Base-by-base conservation (phyloP, 2,113 vertebrate species). In the Chaetura pelagica region DNA sequence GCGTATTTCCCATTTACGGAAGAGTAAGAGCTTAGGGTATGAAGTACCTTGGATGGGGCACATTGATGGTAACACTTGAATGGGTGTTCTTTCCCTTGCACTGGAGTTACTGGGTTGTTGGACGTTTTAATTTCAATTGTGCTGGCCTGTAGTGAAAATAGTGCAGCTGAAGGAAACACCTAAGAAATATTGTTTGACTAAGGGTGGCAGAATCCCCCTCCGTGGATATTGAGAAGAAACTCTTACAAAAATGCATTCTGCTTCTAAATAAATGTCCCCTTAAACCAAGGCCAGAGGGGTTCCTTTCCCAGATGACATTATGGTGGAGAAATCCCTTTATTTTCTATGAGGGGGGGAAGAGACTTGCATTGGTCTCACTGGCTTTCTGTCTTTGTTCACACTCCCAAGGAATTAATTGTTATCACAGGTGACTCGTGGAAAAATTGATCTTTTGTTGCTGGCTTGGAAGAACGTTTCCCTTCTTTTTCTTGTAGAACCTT, bases 61-160 rank as follows among this genome's bases (percentile, higher is more conserved):
- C 0, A 0, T 12, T 12, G 52, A 14, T 42, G 22, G 15, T 51
- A 55, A 30, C 6, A 21, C 10, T 21, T 44, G 27, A 66, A 24
- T 55, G 2, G 3, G 11, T 32, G 22, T 64, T 55, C 21, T n/a
- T 52, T 64, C 30, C 24, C 23, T 59, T 74, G 7, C n/a, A 42
- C 46, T 44, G 12, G 10, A 40, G 51, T 15, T 27, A 48, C 6
- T 6, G 19, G 20, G 6, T 32, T 71, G 13, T 55, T 80, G 35
- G 16, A 38, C 20, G 5, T 12, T 40, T 32, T 23, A 17, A 34
- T 84, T 90, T 57, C 57, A 62, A 46, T 7, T 1, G 1, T 57
- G 29, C 27, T 32, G 21, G 7, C 42, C 27, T 35, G 7, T 30
- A 38, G 22, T 59, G 55, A 46, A 68, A 54, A 54, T 18, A 34